Percentiles rank a stretch among this genome's conserved stretches.
Conservation (phyloP, 2,797 vertebrate genomes). For the Helarctos malayanus region DNA sequence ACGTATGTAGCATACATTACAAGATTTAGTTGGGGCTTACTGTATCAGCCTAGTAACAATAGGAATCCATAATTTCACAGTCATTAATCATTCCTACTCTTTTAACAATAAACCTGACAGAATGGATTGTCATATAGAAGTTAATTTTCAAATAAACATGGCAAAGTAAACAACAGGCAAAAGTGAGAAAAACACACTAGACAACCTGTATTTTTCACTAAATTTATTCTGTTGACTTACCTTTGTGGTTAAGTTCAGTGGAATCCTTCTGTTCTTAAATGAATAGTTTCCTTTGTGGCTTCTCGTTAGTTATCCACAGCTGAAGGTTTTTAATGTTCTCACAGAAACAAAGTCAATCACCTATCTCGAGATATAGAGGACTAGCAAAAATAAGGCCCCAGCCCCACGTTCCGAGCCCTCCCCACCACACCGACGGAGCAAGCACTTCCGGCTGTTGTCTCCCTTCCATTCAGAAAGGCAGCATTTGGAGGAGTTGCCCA, state of each 20-base stretch:
- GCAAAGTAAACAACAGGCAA: constrained; percentile 53
- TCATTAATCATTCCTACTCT: constrained; percentile 74
- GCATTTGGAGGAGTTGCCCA: not conserved
- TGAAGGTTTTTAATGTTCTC: not conserved
- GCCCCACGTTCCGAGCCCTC: not conserved
- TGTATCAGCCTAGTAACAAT: constrained; percentile 67
- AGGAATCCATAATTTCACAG: constrained; percentile 79
- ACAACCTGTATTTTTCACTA: constrained; percentile 23
- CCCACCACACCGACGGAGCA: not conserved
- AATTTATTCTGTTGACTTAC: constrained; percentile 3
- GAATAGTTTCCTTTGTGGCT: not conserved
- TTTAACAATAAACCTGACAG: constrained; percentile 72
- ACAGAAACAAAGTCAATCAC: not conserved
- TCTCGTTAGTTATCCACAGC: constrained; percentile 17
- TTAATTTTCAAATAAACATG: constrained; percentile 75
- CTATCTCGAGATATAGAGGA: not conserved
- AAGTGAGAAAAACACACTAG: constrained; percentile 17
- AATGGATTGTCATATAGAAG: constrained; percentile 59
- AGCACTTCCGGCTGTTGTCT: not conserved
- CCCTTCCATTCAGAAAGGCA: not conserved
- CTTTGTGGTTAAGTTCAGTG: not conserved
- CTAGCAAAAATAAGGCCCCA: not conserved
- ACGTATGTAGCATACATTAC: not conserved
- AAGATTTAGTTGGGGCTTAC: constrained; percentile 59
- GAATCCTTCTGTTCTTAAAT: not conserved